Base-by-base conservation (phyloP, 2,888 invertebrate species). In the Patella ulyssiponensis region DNA sequence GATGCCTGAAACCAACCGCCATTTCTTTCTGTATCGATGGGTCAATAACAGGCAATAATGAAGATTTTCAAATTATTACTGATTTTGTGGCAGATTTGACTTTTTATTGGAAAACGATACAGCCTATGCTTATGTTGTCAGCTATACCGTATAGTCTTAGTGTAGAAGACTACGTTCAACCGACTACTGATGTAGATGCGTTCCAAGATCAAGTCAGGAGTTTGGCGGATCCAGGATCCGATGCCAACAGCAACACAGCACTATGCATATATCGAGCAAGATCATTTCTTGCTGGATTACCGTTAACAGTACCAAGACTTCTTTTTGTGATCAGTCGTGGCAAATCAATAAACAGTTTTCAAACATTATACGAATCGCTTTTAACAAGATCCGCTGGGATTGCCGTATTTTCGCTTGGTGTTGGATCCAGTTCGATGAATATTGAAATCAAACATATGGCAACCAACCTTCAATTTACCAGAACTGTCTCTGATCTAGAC, bases 291-390 rank as follows among this genome's bases (percentile, higher is more conserved):
- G 44, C 44, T 64, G 2, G 64, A 11, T 20, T 64, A 15, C 12
- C 64, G 5, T 12, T 5, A 64, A 64, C 23, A 20, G 23, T 64
- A 20, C 64, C 64, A 11, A 64, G 64, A 64, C 11, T 64, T n/a
- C n/a, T 64, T 20, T 64, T 64, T 64, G 64, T 64, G 64, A 64
- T 64, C 11, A n/a, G 23, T 64, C n/a, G 23, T n/a, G 64, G 64
- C 3, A 17, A 64, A 20, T 64, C 64, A 64, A 20, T 64, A 11
- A 64, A 64, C 23, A 15, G 23, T n/a, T 64, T 20, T 23, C 64
- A 64, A 64, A 64, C 64, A 11, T 7, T 64, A 64, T 64, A 64
- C 64, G 64, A 64, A 23, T 64, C 64, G n/a, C 20, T 20, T 64
- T n/a, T 64, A 20, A 23, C 64, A 17, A 64, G 64, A 17, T 20